Conservation (phyloP, 2,888 invertebrate species). For the Eupithecia dodoneata region DNA sequence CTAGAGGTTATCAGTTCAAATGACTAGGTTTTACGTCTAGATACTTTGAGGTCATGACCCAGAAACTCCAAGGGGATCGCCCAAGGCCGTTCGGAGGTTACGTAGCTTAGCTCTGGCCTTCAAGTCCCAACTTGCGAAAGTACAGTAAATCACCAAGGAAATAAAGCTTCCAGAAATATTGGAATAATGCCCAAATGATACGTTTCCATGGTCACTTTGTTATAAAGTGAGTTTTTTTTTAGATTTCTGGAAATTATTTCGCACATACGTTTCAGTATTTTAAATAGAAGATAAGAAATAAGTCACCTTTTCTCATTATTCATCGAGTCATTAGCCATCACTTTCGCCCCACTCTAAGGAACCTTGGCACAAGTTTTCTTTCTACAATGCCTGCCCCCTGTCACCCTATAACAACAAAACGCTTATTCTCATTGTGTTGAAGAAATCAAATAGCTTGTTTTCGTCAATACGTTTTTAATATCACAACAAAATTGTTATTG, state of each 20-base stretch:
- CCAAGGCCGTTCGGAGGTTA: constrained; percentile 13
- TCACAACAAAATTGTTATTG: not conserved
- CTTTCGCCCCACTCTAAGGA: not conserved
- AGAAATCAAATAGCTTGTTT: not conserved
- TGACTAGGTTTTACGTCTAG: constrained; percentile 4
- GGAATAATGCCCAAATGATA: constrained; percentile 39
- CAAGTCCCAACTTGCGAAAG: constrained; percentile 3
- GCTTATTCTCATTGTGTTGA: not conserved
- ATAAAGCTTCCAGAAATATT: constrained; percentile 11
- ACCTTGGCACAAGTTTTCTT: not conserved
- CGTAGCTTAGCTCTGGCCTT: not conserved
- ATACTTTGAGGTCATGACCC: constrained; percentile 12
- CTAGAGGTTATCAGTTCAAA: constrained; percentile 5
- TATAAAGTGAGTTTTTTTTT: not conserved
- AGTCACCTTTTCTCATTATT: not conserved
- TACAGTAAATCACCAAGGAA: constrained; percentile 10
- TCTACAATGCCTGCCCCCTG: not conserved
- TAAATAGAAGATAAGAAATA: not conserved
- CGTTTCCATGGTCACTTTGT: constrained; percentile 30
- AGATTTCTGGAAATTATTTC: not conserved
- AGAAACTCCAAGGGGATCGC: not conserved
- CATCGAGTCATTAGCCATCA: not conserved
- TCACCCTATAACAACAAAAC: not conserved
- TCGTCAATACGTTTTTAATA: not conserved
- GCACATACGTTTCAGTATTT: not conserved